Conservation (phyloP, 2,888 invertebrate genomes). For the Flexamia atlantica region DNA sequence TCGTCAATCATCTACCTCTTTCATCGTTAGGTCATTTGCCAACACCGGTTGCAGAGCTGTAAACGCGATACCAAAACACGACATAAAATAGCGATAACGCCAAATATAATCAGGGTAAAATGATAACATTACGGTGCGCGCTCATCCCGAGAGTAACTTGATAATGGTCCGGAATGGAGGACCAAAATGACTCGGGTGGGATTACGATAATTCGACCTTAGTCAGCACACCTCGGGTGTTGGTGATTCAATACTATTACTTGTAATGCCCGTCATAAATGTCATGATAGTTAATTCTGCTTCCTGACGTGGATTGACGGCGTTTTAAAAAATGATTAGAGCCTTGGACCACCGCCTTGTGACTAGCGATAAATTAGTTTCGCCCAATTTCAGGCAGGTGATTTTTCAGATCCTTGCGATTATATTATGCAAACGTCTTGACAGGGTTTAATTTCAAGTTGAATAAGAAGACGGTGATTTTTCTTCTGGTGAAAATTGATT, state of each 20-base stretch:
- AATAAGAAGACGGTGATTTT: too few relatives aligned
- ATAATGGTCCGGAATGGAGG: not conserved
- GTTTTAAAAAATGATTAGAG: not conserved
- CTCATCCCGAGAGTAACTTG: not conserved
- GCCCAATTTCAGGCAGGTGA: constrained; percentile 4
- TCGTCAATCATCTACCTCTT: not conserved
- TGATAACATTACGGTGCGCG: not conserved
- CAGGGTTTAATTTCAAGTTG: too few relatives aligned
- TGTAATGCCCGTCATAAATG: not conserved
- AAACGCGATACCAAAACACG: not conserved
- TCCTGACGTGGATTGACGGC: not conserved
- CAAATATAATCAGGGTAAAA: not conserved
- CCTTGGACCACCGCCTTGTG: constrained; percentile 1
- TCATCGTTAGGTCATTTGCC: not conserved
- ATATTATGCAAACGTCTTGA: not conserved
- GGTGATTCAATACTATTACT: not conserved
- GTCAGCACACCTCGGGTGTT: not conserved
- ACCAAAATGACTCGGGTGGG: not conserved
- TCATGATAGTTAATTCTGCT: not conserved
- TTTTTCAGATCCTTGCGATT: not conserved
- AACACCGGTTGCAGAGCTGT: not conserved
- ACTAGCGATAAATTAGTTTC: not conserved
- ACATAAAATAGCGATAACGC: not conserved
- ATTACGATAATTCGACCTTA: not conserved
- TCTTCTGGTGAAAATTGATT: too few relatives aligned